These are phyloP conservation scores for Chiridota heheva DNA, from an alignment of 35 echinoderm and acorn worm genomes.

Conservation along the genomic window DNA sequence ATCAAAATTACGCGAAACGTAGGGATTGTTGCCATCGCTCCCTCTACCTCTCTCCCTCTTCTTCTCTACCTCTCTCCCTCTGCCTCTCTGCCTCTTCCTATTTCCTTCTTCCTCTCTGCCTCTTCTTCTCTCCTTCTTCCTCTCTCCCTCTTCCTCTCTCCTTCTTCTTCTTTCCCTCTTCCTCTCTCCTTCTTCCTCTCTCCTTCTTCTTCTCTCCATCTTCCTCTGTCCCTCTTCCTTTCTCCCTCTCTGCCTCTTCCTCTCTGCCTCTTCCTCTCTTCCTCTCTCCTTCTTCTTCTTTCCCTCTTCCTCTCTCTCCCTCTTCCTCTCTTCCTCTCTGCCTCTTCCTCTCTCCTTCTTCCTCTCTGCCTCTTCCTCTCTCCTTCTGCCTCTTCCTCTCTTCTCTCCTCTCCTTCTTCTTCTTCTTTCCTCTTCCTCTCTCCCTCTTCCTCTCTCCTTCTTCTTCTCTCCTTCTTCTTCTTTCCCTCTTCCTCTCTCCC, in stretches of 20 bases:
- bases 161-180: neutral
- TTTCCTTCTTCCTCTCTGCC: no score
- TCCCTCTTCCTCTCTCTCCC: neutral
- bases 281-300: slow-evolving; percentile 7
- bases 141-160: neutral
- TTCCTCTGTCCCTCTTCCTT: slow-evolving; percentile 1
- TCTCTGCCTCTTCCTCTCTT: no score
- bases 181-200: neutral
- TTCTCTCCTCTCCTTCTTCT: neutral
- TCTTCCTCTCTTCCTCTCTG: no score
- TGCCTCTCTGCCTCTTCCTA: slow-evolving; percentile 1
- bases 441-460: neutral
- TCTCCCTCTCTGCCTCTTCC: slow-evolving; percentile 1
- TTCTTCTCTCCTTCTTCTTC: neutral
- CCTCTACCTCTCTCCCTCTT: neutral
- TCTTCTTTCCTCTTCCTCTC: neutral
- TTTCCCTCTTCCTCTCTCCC: neutral
- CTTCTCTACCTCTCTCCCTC: no score
- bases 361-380: no score
- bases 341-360: no score
- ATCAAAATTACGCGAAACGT: no score
- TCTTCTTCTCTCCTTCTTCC: no score
- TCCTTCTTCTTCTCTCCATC: neutral
- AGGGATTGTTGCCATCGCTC: neutral
- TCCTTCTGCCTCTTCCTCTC: neutral